A percentile compares a stretch with the other conserved stretches of the same genome.
Conservation (phyloP, 92 coral and sea anemone genomes). For the Nematostella vectensis region DNA sequence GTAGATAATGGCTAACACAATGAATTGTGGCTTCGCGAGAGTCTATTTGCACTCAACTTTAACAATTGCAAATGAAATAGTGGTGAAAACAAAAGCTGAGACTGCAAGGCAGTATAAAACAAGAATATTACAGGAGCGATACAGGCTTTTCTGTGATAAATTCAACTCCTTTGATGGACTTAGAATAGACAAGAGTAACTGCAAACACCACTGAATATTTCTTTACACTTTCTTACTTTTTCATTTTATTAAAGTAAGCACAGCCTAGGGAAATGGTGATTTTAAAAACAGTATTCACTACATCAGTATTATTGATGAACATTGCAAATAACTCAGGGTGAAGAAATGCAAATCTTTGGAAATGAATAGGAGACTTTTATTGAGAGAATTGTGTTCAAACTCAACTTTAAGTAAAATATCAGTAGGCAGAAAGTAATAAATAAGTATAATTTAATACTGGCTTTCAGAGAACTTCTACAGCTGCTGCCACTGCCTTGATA, state of each 20-base stretch:
- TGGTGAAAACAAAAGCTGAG: not conserved
- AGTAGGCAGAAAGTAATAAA: not conserved
- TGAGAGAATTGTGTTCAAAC: not conserved
- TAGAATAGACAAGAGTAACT: not conserved
- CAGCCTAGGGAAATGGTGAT: not conserved
- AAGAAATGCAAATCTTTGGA: too few relatives aligned
- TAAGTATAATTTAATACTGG: not conserved
- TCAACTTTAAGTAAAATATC: not conserved
- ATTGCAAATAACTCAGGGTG: too few relatives aligned
- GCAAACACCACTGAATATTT: not conserved
- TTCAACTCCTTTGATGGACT: not conserved
- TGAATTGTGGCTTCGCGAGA: slow-evolving; percentile 1
- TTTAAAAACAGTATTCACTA: not conserved
- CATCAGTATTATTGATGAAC: too few relatives aligned
- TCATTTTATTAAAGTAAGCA: not conserved
- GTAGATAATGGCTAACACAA: not conserved
- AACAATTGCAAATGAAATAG: not conserved
- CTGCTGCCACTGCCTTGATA: not conserved
- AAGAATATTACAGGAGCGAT: not conserved
- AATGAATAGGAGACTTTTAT: too few relatives aligned
- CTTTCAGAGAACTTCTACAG: slow-evolving; percentile 8
- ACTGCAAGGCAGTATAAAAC: not conserved
- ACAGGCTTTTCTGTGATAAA: not conserved
- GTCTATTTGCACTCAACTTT: not conserved
- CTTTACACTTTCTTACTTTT: not conserved